Evolutionary conservation across 1,140 invertebrate species (phyloP).

Genomic region (Scaptomyza pallida): DNA sequence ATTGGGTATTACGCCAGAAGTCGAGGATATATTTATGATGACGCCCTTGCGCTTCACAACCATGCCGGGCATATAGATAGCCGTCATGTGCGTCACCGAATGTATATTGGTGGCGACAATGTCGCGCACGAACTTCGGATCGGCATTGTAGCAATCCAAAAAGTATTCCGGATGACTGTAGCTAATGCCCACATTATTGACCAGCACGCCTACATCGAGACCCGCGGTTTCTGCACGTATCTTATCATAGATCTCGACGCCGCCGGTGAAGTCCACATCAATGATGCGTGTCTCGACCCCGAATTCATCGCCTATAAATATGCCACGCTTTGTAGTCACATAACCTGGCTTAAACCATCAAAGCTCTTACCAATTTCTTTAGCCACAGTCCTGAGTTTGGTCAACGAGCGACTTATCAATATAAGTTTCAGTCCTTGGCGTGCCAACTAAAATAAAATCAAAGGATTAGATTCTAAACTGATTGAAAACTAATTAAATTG

Average conservation of each 20-base stretch:
- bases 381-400: slow-evolving; percentile 92
- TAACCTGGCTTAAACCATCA: slow-evolving; percentile 1
- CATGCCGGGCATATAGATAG: slow-evolving; percentile 95
- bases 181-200: slow-evolving; percentile 98
- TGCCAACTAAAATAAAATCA: slow-evolving; percentile 87
- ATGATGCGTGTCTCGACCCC: slow-evolving; percentile 92
- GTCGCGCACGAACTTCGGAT: slow-evolving; percentile 85
- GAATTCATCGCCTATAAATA: slow-evolving; percentile 87
- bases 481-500: slow-evolving; percentile 20
- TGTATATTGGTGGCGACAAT: slow-evolving; percentile 90
- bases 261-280: slow-evolving; percentile 92
- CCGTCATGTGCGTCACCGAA: slow-evolving; percentile 92
- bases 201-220: slow-evolving; percentile 94
- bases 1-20: slow-evolving; percentile 90
- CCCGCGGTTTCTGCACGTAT: slow-evolving; percentile 90
- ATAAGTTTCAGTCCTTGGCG: slow-evolving; percentile 93
- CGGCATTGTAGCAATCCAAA: slow-evolving; percentile 87
- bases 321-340: slow-evolving; percentile 17
- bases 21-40: slow-evolving; percentile 96
- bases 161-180: slow-evolving; percentile 95
- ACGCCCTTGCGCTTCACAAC: slow-evolving; percentile 92
- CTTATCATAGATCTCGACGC: slow-evolving; percentile 89
- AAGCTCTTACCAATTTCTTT: slow-evolving; percentile 87
- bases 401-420: slow-evolving; percentile 93
- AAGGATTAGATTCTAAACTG: neutral